Evolutionary conservation across 2,797 vertebrate genomes (phyloP).

Genomic region (Anguilla anguilla): DNA sequence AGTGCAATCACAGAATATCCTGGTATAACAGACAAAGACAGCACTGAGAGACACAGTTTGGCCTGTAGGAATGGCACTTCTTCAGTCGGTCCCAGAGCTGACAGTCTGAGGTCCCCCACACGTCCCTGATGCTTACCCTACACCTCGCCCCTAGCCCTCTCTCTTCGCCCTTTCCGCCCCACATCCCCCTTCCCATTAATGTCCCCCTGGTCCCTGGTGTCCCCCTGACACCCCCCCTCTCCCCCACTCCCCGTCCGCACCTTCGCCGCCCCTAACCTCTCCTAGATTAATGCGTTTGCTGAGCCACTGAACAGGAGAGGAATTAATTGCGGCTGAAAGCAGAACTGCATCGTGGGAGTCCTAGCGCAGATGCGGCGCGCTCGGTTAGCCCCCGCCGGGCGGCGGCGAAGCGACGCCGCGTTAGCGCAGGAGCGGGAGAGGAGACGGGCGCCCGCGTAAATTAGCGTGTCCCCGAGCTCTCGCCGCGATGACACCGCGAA

Average conservation of each 20-base stretch:
- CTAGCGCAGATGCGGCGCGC: constrained; percentile 63
- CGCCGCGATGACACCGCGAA: constrained; percentile 54
- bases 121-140: no score
- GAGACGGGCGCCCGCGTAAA: constrained; percentile 24
- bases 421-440: constrained; percentile 55
- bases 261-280: constrained; percentile 36
- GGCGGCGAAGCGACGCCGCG: constrained; percentile 45
- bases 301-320: constrained; percentile 75
- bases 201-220: no score
- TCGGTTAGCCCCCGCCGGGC: background rate
- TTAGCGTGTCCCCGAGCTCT: constrained; percentile 35
- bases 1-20: no score
- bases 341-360: constrained; percentile 70
- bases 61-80: background rate
- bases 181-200: no score
- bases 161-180: background rate
- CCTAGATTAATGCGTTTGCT: constrained; percentile 74
- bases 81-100: background rate
- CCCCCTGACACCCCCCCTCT: background rate
- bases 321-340: constrained; percentile 77
- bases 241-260: background rate
- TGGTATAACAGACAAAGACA: no score
- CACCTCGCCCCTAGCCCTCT: background rate
- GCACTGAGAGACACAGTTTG: background rate
- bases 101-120: background rate